Percentiles rank a stretch among this genome's conserved stretches.
Conservation (phyloP, 1,140 invertebrate species). For the Drusus annulatus region DNA sequence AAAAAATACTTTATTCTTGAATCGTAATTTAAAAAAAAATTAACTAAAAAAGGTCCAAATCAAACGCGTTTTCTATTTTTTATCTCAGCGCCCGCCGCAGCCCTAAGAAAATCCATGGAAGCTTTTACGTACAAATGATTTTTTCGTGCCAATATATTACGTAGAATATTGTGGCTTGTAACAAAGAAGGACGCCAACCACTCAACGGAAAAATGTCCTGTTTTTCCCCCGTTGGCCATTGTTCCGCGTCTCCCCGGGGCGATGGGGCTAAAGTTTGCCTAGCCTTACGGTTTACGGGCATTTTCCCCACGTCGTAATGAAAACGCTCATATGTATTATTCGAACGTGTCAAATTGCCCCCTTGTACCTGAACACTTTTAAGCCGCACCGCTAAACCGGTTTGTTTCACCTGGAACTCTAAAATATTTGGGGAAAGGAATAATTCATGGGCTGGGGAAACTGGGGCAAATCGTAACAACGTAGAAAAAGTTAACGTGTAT, state of each 20-base stretch:
- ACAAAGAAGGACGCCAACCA: constrained; percentile 33
- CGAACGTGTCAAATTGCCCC: constrained; percentile 16
- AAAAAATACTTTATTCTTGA: too few relatives aligned
- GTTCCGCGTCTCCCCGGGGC: constrained; percentile 8
- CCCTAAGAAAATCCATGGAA: background rate
- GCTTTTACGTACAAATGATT: constrained; percentile 25
- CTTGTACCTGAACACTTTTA: background rate
- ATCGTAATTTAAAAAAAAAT: background rate
- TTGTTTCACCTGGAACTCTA: constrained; percentile 15
- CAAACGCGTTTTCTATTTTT: background rate
- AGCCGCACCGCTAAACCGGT: constrained; percentile 1
- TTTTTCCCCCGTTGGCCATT: constrained; percentile 33
- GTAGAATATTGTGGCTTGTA: constrained; percentile 11
- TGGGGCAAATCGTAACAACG: background rate
- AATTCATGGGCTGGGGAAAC: background rate
- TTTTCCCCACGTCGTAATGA: constrained; percentile 26
- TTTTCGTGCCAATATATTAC: constrained; percentile 24
- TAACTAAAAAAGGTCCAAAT: background rate
- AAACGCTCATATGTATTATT: constrained; percentile 19
- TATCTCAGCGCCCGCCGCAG: too few relatives aligned
- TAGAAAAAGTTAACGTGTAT: constrained; percentile 3
- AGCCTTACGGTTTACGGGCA: background rate
- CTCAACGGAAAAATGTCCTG: constrained; percentile 42
- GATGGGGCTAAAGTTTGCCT: background rate
- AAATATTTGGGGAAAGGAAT: constrained; percentile 2